Percentiles rank a stretch among this genome's conserved stretches.
Conservation (phyloP, 2,797 vertebrate genomes). For the Neostethus bicornis region DNA sequence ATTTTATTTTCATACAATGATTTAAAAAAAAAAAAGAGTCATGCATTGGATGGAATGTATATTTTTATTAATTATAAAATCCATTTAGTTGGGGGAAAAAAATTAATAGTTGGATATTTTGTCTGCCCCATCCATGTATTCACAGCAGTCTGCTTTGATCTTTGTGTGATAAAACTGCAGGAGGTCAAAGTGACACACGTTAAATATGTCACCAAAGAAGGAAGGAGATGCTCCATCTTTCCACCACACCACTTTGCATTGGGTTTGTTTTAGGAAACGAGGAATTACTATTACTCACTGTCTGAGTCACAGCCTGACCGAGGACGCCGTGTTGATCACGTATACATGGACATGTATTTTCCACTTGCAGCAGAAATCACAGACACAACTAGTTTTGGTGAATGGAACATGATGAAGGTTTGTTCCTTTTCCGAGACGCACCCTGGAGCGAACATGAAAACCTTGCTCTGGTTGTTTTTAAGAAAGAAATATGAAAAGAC, state of each 20-base stretch:
- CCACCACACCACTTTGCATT: constrained; percentile 20
- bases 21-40: too few relatives aligned
- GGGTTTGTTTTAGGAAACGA: constrained; percentile 28
- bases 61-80: too few relatives aligned
- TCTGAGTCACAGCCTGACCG: constrained; percentile 44
- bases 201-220: background rate
- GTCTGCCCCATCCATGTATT: background rate
- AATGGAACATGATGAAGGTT: background rate
- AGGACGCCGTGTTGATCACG: background rate
- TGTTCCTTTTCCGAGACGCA: background rate
- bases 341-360: constrained; percentile 23
- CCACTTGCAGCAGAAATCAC: background rate
- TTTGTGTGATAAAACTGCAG: background rate
- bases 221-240: background rate
- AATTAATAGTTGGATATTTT: background rate
- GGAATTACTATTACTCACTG: constrained; percentile 44
- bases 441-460: background rate
- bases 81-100: too few relatives aligned
- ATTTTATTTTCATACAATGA: too few relatives aligned
- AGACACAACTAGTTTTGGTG: background rate
- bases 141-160: background rate
- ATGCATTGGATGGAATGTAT: too few relatives aligned
- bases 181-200: constrained; percentile 10
- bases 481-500: background rate
- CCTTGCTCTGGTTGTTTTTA: background rate